phyloP scores from a whole-genome alignment of 2,888 invertebrate species.

The Conchocele bisecta region DNA sequence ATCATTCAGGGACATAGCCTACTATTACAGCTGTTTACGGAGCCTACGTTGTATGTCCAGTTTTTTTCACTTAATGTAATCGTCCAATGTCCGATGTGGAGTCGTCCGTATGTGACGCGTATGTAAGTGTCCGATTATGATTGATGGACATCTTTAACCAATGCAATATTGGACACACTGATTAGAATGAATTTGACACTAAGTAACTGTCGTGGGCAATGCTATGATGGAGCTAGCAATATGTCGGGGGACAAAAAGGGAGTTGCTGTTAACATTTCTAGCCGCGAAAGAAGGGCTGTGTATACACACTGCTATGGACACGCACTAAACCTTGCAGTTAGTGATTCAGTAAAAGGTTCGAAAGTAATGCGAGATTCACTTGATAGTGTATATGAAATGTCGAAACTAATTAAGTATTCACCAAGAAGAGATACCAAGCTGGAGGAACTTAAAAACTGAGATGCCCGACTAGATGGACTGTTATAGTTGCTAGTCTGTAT shows the following conservation, averaged over 20 bases:
- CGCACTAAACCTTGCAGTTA: conserved; percentile 37
- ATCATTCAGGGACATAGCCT: too few species aligned
- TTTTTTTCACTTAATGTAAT: too few species aligned
- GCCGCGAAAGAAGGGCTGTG: conserved; percentile 28
- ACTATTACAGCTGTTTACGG: too few species aligned
- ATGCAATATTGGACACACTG: too few species aligned
- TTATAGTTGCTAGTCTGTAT: conserved; percentile 7
- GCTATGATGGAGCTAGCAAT: conserved; percentile 45
- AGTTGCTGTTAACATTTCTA: conserved; percentile 19
- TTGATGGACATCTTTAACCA: too few species aligned
- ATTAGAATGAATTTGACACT: too few species aligned
- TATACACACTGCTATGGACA: conserved; percentile 53
- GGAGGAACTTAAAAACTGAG: conserved; percentile 29
- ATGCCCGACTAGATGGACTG: conserved; percentile 39
- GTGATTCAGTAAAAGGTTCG: conserved; percentile 31
- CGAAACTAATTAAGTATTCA: conserved; percentile 51
- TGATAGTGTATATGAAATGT: conserved; percentile 47
- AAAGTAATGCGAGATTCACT: conserved; percentile 35
- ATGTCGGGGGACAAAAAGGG: conserved; percentile 40
- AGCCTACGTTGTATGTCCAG: too few species aligned
- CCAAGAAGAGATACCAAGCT: conserved; percentile 39
- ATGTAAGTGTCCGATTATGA: too few species aligned
- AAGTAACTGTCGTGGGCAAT: conserved; percentile 48
- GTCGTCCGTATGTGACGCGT: too few species aligned
- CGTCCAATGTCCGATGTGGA: too few species aligned